Percentiles rank a stretch among this genome's conserved stretches.
Evolutionary conservation across 30 jellyfish, hydroid and myxozoan genomes (phyloP).

Genomic region (Cassiopea xamachana): DNA sequence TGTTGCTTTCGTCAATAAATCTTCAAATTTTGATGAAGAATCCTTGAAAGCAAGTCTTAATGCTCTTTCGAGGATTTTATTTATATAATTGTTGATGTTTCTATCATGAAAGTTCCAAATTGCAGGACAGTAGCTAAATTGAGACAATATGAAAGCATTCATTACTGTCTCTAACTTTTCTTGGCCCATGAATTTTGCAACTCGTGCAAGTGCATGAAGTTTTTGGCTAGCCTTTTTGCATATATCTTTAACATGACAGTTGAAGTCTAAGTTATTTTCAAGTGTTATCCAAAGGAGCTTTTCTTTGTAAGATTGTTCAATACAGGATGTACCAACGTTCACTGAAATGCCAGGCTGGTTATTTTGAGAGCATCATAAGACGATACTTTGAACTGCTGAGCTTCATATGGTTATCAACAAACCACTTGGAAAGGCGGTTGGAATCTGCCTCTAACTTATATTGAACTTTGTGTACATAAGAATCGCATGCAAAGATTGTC

Average conservation of each 20-base stretch:
- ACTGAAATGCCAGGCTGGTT: no score
- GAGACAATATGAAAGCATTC: conserved; percentile 43
- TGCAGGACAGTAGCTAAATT: background rate
- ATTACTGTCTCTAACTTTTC: conserved; percentile 10
- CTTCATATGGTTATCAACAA: background rate
- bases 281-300: conserved; percentile 23
- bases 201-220: background rate
- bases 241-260: conserved; percentile 13
- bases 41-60: background rate
- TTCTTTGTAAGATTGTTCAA: conserved; percentile 1
- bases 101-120: conserved; percentile 40
- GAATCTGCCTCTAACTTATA: conserved; percentile 13
- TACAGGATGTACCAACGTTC: background rate
- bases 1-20: background rate
- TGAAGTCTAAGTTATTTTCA: conserved; percentile 9
- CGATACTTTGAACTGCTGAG: background rate
- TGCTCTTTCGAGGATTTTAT: conserved; percentile 3
- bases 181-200: background rate
- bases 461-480: conserved; percentile 10
- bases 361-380: background rate
- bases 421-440: background rate
- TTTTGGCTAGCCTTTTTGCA: conserved; percentile 53
- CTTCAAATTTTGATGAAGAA: background rate
- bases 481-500: conserved; percentile 5
- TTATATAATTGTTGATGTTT: background rate